Conservation (phyloP, 1,140 invertebrate species). For the Callitettix versicolor region DNA sequence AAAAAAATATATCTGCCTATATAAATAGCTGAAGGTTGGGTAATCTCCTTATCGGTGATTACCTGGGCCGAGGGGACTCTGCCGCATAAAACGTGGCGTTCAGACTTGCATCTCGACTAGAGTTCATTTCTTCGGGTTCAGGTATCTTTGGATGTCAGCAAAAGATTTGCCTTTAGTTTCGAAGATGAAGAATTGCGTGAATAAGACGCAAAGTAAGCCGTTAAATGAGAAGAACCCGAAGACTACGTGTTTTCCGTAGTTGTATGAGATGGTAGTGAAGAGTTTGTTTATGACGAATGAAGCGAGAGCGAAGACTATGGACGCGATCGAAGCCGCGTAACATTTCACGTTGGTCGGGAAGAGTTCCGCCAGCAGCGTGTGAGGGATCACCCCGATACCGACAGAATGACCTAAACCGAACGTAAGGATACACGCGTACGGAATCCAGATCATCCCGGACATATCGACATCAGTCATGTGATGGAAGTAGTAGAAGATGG, state of each 20-base stretch:
- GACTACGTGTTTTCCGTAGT: slow-evolving; percentile 17
- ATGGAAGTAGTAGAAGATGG: slow-evolving; percentile 25
- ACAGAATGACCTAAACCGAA: slow-evolving; percentile 23
- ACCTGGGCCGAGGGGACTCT: too few relatives aligned
- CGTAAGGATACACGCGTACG: slow-evolving; percentile 19
- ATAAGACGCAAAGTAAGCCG: slow-evolving; percentile 44
- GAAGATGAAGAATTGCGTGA: slow-evolving; percentile 29
- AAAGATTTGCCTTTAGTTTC: slow-evolving; percentile 75
- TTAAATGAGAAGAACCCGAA: slow-evolving; percentile 22
- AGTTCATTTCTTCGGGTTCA: slow-evolving; percentile 26
- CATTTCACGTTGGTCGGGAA: slow-evolving; percentile 27
- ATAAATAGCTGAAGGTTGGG: too few relatives aligned
- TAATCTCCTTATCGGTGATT: too few relatives aligned
- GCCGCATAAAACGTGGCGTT: too few relatives aligned
- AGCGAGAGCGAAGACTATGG: slow-evolving; percentile 21
- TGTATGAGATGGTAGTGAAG: slow-evolving; percentile 13
- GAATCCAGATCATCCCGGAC: slow-evolving; percentile 19
- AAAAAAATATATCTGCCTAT: too few relatives aligned
- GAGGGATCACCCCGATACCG: slow-evolving; percentile 27
- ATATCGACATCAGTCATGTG: not conserved
- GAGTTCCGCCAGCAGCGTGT: slow-evolving; percentile 27
- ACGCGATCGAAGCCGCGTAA: slow-evolving; percentile 23
- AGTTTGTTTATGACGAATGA: slow-evolving; percentile 26
- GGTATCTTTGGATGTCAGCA: slow-evolving; percentile 58
- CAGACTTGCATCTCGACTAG: not conserved